These are phyloP conservation scores for Muraenolepis orangiensis DNA, from an alignment of 2,797 vertebrate genomes.

Conservation along the genomic window DNA sequence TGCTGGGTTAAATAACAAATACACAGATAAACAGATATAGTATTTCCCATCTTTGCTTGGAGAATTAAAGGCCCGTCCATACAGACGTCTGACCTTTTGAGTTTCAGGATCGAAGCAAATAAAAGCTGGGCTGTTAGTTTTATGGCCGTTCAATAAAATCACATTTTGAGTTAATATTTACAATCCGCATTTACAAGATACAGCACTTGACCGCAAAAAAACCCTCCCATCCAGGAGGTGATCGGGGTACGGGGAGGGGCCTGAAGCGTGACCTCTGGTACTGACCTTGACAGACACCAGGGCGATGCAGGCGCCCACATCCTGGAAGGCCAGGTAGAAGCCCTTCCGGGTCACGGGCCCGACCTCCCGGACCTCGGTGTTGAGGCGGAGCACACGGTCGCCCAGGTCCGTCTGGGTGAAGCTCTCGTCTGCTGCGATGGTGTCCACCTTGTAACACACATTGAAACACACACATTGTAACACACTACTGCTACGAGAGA, in stretches of 20 bases:
- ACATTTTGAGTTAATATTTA: background rate
- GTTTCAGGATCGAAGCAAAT: no score
- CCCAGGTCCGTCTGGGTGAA: constrained; percentile 97
- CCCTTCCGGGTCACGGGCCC: constrained; percentile 89
- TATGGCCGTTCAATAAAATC: background rate
- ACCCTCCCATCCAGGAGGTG: background rate
- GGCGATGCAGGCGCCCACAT: constrained; percentile 97
- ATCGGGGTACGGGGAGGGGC: no score
- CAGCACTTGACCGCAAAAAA: background rate
- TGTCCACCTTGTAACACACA: constrained; percentile 78
- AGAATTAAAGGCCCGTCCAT: no score
- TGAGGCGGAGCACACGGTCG: constrained; percentile 94
- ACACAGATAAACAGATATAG: no score
- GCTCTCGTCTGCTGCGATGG: constrained; percentile 96
- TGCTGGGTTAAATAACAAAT: no score
- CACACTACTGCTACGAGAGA: no score
- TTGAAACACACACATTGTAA: constrained; percentile 22
- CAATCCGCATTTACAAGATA: background rate
- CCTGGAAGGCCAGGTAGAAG: constrained; percentile 97
- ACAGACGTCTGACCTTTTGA: no score
- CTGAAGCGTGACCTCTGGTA: background rate
- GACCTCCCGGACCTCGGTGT: constrained; percentile 94
- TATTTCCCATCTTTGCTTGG: no score
- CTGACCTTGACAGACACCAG: constrained; percentile 85
- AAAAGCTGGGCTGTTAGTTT: no score